A percentile compares a stretch with the other conserved stretches of the same genome.
These are phyloP conservation scores for Acanthis flammea DNA, from an alignment of 2,797 vertebrate genomes.

Conservation along the genomic window DNA sequence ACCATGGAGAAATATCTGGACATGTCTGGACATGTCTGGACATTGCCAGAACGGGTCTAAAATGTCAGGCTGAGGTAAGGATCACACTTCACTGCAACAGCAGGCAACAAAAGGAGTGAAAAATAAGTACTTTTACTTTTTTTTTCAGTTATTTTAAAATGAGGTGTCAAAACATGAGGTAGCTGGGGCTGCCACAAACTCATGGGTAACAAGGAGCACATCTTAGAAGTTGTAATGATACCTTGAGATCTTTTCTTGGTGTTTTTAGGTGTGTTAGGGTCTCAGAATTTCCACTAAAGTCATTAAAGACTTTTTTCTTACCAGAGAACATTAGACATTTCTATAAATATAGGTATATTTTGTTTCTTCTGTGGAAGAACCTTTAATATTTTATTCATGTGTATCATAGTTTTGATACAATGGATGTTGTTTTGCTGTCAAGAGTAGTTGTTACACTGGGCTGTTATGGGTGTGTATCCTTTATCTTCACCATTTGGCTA, in stretches of 20 bases:
- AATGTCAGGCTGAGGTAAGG: background rate
- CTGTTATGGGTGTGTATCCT: background rate
- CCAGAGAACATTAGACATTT: background rate
- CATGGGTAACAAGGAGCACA: background rate
- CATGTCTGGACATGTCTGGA: background rate
- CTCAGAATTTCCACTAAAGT: background rate
- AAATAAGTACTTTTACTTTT: background rate
- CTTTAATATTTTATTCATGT: background rate
- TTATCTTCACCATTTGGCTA: background rate
- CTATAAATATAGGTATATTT: background rate
- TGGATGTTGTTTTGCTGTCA: background rate
- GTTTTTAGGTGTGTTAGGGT: background rate
- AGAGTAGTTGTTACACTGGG: background rate
- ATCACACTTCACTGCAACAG: background rate
- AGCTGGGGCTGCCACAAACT: background rate
- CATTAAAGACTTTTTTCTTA: background rate
- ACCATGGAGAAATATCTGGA: constrained; percentile 24
- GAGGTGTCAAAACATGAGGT: background rate
- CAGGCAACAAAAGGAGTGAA: background rate
- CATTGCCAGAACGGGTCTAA: background rate
- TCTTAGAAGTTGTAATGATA: background rate
- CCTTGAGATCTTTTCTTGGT: background rate
- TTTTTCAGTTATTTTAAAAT: background rate
- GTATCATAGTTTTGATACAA: background rate
- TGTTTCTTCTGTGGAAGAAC: background rate